A percentile compares a stretch with the other conserved stretches of the same genome.
phyloP scores from a whole-genome alignment of 2,888 invertebrate species.

The Phaedon cochleariae region DNA sequence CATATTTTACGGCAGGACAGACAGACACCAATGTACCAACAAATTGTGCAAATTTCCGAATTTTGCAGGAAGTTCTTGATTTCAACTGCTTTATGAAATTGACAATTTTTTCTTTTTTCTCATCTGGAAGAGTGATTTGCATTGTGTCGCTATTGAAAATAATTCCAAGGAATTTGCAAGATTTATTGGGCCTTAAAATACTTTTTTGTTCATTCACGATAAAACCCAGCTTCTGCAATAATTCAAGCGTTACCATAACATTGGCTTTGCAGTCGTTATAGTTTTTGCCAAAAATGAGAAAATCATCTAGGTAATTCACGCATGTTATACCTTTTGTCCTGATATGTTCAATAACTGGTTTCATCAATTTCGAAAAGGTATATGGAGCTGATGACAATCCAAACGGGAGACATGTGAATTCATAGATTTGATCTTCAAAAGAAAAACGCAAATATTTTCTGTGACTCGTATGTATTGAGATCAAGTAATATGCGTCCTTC shows the following conservation, averaged over 20 bases:
- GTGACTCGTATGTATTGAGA: too few relatives aligned
- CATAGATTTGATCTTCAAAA: not conserved
- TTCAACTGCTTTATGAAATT: constrained; percentile 1
- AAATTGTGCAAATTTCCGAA: constrained; percentile 38
- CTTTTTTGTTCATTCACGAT: constrained; percentile 18
- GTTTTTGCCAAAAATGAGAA: not conserved
- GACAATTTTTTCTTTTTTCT: too few relatives aligned
- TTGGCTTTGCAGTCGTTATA: not conserved
- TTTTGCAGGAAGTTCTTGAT: constrained; percentile 27
- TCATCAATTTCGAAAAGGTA: too few relatives aligned
- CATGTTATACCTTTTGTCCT: not conserved
- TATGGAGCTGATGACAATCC: too few relatives aligned
- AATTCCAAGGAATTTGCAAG: constrained; percentile 8
- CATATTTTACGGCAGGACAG: constrained; percentile 41
- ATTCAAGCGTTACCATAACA: not conserved
- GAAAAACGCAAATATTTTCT: too few relatives aligned
- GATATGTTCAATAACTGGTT: not conserved
- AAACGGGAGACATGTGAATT: not conserved
- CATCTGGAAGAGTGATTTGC: not conserved
- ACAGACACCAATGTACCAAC: constrained; percentile 15
- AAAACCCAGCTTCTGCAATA: constrained; percentile 2
- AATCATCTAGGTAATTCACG: constrained; percentile 1
- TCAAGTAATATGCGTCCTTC: too few relatives aligned
- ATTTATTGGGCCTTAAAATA: not conserved
- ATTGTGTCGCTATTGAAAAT: constrained; percentile 1